Conservation (phyloP, 2,888 invertebrate species). For the Eurytoma adleriae region DNA sequence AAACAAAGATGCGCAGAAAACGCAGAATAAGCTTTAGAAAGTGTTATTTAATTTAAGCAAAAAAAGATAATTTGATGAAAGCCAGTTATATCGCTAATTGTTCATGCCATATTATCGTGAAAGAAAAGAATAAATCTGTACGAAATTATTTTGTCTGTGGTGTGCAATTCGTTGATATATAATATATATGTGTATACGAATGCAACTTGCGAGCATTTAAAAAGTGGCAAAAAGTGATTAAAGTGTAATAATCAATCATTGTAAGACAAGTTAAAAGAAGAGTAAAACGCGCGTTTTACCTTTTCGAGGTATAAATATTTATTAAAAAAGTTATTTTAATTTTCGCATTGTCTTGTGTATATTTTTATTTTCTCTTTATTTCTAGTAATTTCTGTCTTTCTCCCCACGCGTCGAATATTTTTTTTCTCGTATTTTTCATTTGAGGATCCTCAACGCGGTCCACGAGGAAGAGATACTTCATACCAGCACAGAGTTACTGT, state of each 20-base stretch:
- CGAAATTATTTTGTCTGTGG: constrained; percentile 31
- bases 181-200: constrained; percentile 40
- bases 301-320: constrained; percentile 44
- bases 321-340: constrained; percentile 31
- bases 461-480: neutral
- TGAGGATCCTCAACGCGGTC: neutral
- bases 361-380: constrained; percentile 34
- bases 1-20: too few species aligned
- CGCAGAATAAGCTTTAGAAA: too few species aligned
- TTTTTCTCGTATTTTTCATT: neutral
- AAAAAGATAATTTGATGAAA: neutral
- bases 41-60: too few species aligned
- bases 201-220: constrained; percentile 55
- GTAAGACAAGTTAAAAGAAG: constrained; percentile 14
- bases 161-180: constrained; percentile 47
- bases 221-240: constrained; percentile 35
- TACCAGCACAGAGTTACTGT: constrained; percentile 50
- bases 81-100: constrained; percentile 29
- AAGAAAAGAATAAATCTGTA: constrained; percentile 7
- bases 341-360: constrained; percentile 25
- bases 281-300: constrained; percentile 38
- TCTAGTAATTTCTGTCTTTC: constrained; percentile 19
- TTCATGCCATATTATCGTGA: constrained; percentile 30
- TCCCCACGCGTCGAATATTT: neutral
- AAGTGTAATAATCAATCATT: constrained; percentile 41